A percentile compares a stretch with the other conserved stretches of the same genome.
Conservation (phyloP, 1,140 invertebrate genomes). For the Tetramorium alpestre region DNA sequence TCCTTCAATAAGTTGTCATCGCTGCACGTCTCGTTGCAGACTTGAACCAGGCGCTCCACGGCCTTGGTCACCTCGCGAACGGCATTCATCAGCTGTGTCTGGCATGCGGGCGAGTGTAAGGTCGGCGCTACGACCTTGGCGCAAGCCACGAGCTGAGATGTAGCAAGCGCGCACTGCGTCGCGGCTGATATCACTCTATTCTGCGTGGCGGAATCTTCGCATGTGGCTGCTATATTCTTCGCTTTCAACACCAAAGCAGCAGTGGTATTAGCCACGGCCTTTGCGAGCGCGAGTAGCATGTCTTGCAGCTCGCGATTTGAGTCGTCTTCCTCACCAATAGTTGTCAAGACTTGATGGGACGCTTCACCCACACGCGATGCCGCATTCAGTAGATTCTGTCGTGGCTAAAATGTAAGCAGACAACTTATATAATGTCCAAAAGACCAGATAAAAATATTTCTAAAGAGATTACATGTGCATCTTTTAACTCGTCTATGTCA, state of each 20-base stretch:
- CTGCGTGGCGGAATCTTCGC: constrained; percentile 90
- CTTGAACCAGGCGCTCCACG: constrained; percentile 95
- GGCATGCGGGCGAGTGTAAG: constrained; percentile 95
- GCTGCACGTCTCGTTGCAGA: constrained; percentile 91
- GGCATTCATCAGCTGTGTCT: constrained; percentile 96
- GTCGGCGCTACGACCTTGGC: constrained; percentile 97
- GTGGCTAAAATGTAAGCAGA: constrained; percentile 88
- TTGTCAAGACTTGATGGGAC: constrained; percentile 96
- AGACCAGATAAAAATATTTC: neutral
- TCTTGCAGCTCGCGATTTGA: constrained; percentile 93
- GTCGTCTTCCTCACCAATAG: constrained; percentile 96
- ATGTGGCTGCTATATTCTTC: constrained; percentile 96
- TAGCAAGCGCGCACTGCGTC: constrained; percentile 98
- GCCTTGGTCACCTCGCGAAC: constrained; percentile 96
- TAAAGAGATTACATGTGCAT: neutral
- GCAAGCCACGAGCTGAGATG: constrained; percentile 98
- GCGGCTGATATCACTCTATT: constrained; percentile 97
- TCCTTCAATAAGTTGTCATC: constrained; percentile 91
- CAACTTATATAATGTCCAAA: constrained; percentile 9
- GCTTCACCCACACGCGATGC: constrained; percentile 98
- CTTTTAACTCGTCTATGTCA: neutral
- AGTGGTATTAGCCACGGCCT: constrained; percentile 98
- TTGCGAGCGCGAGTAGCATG: constrained; percentile 95
- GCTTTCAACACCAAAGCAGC: constrained; percentile 97
- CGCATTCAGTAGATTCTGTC: constrained; percentile 96